A percentile compares a stretch with the other conserved stretches of the same genome.
Conservation (phyloP, 2,797 vertebrate species). For the Florisuga fusca region DNA sequence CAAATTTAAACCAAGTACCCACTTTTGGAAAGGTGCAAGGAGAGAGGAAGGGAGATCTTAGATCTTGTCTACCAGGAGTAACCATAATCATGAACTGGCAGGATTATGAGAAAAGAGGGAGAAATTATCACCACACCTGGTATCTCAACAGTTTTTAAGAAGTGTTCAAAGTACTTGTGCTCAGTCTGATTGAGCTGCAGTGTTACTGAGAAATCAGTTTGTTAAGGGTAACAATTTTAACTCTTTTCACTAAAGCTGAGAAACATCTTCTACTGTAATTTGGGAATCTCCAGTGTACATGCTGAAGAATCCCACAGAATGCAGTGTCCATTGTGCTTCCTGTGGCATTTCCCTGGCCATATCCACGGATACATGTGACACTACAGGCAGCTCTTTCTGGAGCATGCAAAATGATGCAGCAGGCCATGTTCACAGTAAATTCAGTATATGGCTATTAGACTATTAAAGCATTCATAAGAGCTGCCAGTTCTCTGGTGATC, state of each 20-base stretch:
- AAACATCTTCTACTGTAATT: neutral
- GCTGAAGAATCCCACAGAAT: neutral
- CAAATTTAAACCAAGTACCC: too few species aligned
- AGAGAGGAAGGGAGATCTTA: neutral
- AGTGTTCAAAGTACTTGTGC: neutral
- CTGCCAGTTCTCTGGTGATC: neutral
- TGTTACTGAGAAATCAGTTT: neutral
- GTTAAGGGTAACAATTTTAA: neutral
- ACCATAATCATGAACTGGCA: neutral
- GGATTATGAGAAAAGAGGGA: neutral
- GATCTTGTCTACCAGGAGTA: neutral
- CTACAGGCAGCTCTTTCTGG: neutral
- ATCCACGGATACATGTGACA: neutral
- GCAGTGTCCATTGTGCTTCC: neutral
- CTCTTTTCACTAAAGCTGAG: neutral
- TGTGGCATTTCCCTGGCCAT: neutral
- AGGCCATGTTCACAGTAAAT: neutral
- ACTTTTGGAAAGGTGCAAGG: neutral
- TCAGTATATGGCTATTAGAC: neutral
- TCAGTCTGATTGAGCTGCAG: neutral
- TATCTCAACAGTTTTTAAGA: neutral
- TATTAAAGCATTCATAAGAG: neutral
- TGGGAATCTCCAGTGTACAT: neutral
- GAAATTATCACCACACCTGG: neutral
- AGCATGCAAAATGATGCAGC: neutral